These are phyloP conservation scores for Rotaria macrura DNA, from an alignment of 2,888 invertebrate genomes.

Conservation along the genomic window DNA sequence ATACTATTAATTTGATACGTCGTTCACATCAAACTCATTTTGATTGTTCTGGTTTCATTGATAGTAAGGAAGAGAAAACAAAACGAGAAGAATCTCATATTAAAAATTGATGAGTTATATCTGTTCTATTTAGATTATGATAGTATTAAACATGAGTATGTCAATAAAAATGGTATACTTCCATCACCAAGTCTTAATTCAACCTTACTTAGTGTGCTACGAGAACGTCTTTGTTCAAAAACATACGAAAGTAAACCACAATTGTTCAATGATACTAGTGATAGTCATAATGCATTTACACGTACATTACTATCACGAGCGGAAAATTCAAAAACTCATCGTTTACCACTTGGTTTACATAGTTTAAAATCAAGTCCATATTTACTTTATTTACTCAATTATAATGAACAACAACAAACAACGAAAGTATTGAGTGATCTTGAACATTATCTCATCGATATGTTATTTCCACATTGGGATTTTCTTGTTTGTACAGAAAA, in stretches of 20 bases:
- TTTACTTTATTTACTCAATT: conserved; percentile 6
- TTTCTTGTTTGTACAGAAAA: background rate
- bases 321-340: background rate
- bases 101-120: background rate
- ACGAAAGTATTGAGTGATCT: background rate
- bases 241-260: background rate
- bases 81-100: background rate
- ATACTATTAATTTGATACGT: background rate
- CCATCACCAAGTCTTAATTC: background rate
- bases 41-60: background rate
- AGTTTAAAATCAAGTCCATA: background rate
- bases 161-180: background rate
- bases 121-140: background rate
- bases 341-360: background rate
- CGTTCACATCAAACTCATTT: conserved; percentile 1
- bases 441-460: background rate
- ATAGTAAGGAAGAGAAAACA: background rate
- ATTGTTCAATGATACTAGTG: background rate
- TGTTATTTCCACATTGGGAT: conserved; percentile 12
- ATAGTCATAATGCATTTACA: background rate
- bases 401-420: background rate
- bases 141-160: background rate
- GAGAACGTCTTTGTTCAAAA: background rate
- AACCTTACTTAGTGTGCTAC: background rate
- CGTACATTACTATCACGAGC: background rate